Percentiles rank a stretch among this genome's conserved stretches.
Evolutionary conservation across 2,888 invertebrate species (phyloP).

Genomic region (Pantelozetes paolii): DNA sequence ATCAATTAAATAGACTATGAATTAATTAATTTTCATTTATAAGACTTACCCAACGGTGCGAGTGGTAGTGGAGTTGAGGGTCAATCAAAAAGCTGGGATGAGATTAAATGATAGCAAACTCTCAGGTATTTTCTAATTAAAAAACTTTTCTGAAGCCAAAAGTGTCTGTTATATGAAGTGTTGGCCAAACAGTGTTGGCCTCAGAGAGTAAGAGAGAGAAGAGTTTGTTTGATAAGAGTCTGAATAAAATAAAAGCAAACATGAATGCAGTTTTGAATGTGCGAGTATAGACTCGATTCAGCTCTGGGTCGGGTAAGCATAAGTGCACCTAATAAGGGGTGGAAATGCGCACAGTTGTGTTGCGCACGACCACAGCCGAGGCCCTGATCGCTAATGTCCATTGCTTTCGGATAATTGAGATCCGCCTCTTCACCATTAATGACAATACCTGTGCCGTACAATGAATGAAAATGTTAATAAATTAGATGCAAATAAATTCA

Average conservation of each 20-base stretch:
- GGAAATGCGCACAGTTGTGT: conserved; percentile 13
- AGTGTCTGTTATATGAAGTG: conserved; percentile 13
- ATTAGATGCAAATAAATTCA: conserved; percentile 2
- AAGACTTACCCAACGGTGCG: background rate
- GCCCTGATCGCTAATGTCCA: conserved; percentile 32
- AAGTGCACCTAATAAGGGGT: conserved; percentile 23
- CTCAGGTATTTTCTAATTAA: conserved; percentile 28
- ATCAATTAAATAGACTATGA: background rate
- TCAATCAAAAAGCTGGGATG: conserved; percentile 15
- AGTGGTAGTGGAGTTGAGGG: background rate
- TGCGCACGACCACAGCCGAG: conserved; percentile 26
- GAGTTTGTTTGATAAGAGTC: background rate
- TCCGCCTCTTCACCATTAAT: conserved; percentile 19
- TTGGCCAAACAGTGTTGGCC: conserved; percentile 2
- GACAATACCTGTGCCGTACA: background rate
- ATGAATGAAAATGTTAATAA: background rate
- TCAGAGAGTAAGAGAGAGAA: no score
- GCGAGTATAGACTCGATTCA: conserved; percentile 17
- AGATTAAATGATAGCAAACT: background rate
- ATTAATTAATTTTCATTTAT: conserved; percentile 5
- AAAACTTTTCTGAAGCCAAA: background rate
- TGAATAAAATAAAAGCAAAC: conserved; percentile 15
- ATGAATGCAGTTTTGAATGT: conserved; percentile 15
- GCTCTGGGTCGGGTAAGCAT: conserved; percentile 33
- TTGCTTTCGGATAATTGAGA: conserved; percentile 24